Evolutionary conservation across 2,797 vertebrate genomes (phyloP).

Genomic region (Astyanax mexicanus): DNA sequence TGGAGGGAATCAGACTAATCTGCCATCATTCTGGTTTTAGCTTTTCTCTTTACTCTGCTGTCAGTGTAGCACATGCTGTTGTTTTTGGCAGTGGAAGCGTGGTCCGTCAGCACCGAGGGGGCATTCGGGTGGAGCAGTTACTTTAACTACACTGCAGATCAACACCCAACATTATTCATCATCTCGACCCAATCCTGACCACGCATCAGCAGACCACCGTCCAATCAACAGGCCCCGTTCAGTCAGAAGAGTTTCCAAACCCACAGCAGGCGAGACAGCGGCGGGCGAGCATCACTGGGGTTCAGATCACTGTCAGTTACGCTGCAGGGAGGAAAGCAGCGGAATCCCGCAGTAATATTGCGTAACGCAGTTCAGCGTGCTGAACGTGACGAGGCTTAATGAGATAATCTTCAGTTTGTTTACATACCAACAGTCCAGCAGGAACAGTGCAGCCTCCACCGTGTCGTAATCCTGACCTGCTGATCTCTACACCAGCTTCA

Average conservation of each 20-base stretch:
- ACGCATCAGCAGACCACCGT: constrained; percentile 9
- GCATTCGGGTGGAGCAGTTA: constrained; percentile 28
- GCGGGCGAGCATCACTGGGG: background rate
- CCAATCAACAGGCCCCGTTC: constrained; percentile 1
- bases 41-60: constrained; percentile 25
- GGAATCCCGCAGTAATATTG: background rate
- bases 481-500: background rate
- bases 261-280: background rate
- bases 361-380: background rate
- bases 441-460: background rate
- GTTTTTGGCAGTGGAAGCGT: constrained; percentile 39
- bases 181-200: constrained; percentile 36
- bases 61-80: constrained; percentile 33
- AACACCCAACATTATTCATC: constrained; percentile 44
- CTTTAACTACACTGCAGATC: constrained; percentile 27
- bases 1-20: background rate
- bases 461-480: background rate
- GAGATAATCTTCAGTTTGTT: background rate
- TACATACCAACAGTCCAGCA: background rate
- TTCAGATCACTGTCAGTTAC: background rate
- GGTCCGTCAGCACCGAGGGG: constrained; percentile 40
- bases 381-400: background rate
- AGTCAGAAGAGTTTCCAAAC: background rate
- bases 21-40: constrained; percentile 11
- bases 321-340: background rate